A percentile compares a stretch with the other conserved stretches of the same genome.
phyloP scores from a whole-genome alignment of 2,797 vertebrate species.

The Takifugu rubripes region DNA sequence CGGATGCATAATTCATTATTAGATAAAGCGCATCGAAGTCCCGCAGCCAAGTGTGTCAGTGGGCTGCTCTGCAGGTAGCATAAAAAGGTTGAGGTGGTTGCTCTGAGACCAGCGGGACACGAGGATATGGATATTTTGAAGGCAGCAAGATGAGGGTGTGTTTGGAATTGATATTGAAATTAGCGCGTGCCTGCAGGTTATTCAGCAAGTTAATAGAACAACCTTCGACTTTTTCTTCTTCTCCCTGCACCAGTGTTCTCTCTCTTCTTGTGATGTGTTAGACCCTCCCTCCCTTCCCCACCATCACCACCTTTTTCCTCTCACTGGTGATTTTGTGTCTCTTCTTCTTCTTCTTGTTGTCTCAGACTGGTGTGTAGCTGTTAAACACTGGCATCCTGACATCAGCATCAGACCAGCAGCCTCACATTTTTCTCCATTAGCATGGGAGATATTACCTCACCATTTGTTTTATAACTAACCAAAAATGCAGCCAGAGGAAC shows the following conservation, averaged over 20 bases:
- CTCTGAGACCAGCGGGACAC: conserved; percentile 36
- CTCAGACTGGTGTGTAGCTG: conserved; percentile 4
- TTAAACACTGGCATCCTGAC: not conserved
- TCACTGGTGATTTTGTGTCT: conserved; percentile 20
- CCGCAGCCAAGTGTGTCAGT: conserved; percentile 50
- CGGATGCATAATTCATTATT: conserved; percentile 76
- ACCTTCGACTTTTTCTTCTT: conserved; percentile 31
- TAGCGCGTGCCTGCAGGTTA: conserved; percentile 29
- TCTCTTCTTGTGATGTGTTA: conserved; percentile 57
- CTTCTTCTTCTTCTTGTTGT: conserved; percentile 15
- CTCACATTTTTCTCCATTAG: conserved; percentile 1
- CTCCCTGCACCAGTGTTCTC: conserved; percentile 42
- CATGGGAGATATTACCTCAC: conserved; percentile 10
- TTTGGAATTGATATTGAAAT: conserved; percentile 59
- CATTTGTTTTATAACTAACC: not conserved
- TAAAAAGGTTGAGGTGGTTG: conserved; percentile 19
- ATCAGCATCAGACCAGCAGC: not conserved
- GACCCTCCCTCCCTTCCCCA: not conserved
- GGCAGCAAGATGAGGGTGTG: conserved; percentile 32
- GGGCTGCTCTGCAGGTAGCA: conserved; percentile 44
- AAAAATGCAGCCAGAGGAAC: conserved; percentile 13
- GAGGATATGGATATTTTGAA: conserved; percentile 36
- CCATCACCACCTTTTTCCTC: not conserved
- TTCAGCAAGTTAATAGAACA: conserved; percentile 49
- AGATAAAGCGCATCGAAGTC: conserved; percentile 62